Base-by-base conservation (phyloP, 1,140 invertebrate genomes). In the Drosophila nigromelanica region DNA sequence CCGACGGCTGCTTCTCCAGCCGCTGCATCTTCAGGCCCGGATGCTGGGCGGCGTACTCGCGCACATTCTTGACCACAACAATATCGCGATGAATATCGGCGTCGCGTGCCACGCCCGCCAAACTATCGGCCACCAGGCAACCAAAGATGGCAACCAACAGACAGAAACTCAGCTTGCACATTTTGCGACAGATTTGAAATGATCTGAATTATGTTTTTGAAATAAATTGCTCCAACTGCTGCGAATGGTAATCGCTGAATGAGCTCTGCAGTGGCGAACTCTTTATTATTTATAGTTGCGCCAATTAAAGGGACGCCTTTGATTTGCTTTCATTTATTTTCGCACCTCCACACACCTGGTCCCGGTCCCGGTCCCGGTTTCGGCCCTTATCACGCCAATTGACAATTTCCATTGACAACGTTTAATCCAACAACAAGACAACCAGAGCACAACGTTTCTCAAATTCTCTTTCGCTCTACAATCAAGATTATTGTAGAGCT, bases 351-450 rank as follows among this genome's bases (percentile, higher is more conserved):
- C 60, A 47, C 40, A n/a, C 51, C 45, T 33, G 30, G 12, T 24
- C 52, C 51, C 48, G 42, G 52, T 69, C 56, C 51, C 56, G 67
- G n/a, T n/a, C n/a, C n/a, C 50, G 21, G 21, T 4, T 74, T 27
- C 14, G 21, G 39, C 60, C 11, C 80, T 82, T 82, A 82, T 82
- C 80, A 61, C 48, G 12, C 63, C 64, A 59, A 71, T 79, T 89
- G 82, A 77, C 83, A 87, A 87, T 87, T 87, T 82, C 68, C 62
- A 86, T 50, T 61, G 68, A 89, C 82, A 87, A 76, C 37, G 50
- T 78, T 60, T 76, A 72, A 87, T 87, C 82, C 81, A 62, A 61
- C 55, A 50, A 69, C 27, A 45, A 56, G 30, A 37, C 5, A 15
- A 40, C 21, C 7, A 4, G 5, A 37, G 30, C 12, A 2, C 18